Percentiles rank a stretch among this genome's conserved stretches.
phyloP scores from a whole-genome alignment of 2,797 vertebrate species.

The Denticeps clupeoides region DNA sequence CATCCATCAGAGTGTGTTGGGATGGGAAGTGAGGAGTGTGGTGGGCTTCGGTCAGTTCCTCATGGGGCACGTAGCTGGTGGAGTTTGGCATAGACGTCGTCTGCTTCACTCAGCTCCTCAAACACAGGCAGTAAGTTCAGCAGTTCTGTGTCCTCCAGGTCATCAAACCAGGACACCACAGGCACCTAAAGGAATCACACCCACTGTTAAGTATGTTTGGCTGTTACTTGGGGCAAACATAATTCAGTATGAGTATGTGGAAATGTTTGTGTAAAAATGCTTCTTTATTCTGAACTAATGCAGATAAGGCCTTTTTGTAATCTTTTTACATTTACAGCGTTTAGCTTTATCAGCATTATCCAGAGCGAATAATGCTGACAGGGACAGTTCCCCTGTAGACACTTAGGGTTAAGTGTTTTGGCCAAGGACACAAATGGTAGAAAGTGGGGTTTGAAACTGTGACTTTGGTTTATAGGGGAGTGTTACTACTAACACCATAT shows the following conservation, averaged over 20 bases:
- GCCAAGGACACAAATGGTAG: not conserved
- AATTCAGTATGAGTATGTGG: too few species aligned
- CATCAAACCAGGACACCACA: constrained; percentile 87
- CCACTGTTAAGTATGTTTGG: too few species aligned
- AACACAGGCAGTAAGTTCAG: constrained; percentile 83
- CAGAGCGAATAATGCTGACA: too few species aligned
- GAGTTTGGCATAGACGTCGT: constrained; percentile 74
- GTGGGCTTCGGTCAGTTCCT: constrained; percentile 5
- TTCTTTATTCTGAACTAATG: too few species aligned
- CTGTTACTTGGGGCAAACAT: too few species aligned
- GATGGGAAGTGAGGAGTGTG: not conserved
- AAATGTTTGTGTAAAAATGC: too few species aligned
- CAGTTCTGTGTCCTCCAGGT: constrained; percentile 77
- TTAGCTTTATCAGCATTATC: too few species aligned
- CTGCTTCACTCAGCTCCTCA: constrained; percentile 77
- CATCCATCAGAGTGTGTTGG: not conserved
- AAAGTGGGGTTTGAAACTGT: not conserved
- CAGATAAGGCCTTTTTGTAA: too few species aligned
- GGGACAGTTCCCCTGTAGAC: too few species aligned
- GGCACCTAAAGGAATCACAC: constrained; percentile 59
- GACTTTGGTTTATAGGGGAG: too few species aligned
- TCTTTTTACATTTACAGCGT: too few species aligned
- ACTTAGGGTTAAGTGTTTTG: not conserved
- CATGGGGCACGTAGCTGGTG: constrained; percentile 72
- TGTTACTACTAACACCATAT: too few species aligned